Evolutionary conservation across 1,140 invertebrate species (phyloP), one percentile per base, ranked within the genome.

Genomic region (Hylaeus anthracinus): DNA sequence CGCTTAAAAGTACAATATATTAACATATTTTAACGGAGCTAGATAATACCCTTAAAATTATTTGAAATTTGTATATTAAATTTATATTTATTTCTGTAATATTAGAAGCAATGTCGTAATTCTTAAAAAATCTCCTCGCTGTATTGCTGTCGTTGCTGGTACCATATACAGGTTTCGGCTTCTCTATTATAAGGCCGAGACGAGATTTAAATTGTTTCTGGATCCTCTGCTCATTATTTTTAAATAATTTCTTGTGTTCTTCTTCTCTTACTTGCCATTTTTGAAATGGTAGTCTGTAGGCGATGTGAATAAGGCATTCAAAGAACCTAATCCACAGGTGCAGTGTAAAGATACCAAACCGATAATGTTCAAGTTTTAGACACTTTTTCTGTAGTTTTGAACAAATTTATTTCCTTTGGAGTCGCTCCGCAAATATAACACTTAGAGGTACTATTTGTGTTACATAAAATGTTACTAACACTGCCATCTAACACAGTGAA

Each of bases 201-300:
- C 37, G 63, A 39, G 8, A 5, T 39, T 65, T 65, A 37, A 65
- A 65, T 37, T 65, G 5, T 37, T 65, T 43, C 39, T 65, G 63
- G 5, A 65, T 39, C 14, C 8, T 65, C 39, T 39, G 37, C 12
- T 65, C 10, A 8, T 65, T 26, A 12, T 65, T 37, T 43, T 41
- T 41, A 65, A 14, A 39, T 39, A 26, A 39, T 65, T 43, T 65
- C n/a, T 39, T 65, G 10, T 43, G 26, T 26, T 26, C 26, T 0
- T 65, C 63, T 5, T 8, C 63, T 41, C 63, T 65, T 37, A 65
- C 37, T 65, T 64, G 63, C 63, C 63, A 64, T 65, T 65, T 65
- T 65, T 65, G 37, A 39, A 39, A 65, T 45, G 5, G 63, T 3
- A 65, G 63, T 26, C 26, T 6, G 26, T 26, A 26, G 26, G 26